A percentile compares a stretch with the other conserved stretches of the same genome.
These are phyloP conservation scores for Prionailurus bengalensis DNA, from an alignment of 2,113 vertebrate genomes.

Conservation along the genomic window DNA sequence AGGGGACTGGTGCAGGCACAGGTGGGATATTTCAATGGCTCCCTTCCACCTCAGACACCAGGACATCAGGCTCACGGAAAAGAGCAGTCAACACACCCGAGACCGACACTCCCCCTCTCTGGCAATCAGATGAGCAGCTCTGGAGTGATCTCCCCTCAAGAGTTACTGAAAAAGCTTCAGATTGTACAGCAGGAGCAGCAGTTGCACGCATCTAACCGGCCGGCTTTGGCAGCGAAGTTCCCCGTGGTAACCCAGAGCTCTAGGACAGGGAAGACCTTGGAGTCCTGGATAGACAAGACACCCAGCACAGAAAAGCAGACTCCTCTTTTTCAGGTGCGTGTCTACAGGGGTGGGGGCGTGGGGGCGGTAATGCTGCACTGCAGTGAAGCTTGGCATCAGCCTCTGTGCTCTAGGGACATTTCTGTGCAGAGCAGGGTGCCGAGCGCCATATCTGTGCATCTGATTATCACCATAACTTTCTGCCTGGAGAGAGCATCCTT, in stretches of 20 bases:
- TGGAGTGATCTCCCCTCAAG: conserved; percentile 92
- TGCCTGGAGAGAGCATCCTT: background rate
- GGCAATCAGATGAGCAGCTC: conserved; percentile 77
- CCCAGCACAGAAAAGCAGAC: conserved; percentile 85
- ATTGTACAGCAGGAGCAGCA: conserved; percentile 94
- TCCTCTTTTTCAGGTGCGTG: conserved; percentile 90
- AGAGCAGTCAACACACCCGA: conserved; percentile 78
- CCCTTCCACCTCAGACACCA: conserved; percentile 77
- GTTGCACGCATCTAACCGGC: conserved; percentile 84
- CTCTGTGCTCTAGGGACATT: background rate
- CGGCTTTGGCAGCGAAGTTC: conserved; percentile 92
- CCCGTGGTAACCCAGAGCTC: conserved; percentile 83
- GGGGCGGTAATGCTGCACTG: too few species aligned
- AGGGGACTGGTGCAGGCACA: conserved; percentile 80
- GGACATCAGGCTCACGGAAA: conserved; percentile 73
- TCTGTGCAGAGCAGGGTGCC: background rate
- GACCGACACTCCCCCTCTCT: conserved; percentile 71
- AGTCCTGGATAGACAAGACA: conserved; percentile 85
- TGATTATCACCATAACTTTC: background rate
- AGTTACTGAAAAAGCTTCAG: conserved; percentile 94
- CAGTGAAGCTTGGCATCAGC: background rate
- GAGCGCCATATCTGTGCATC: background rate
- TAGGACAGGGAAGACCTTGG: conserved; percentile 74
- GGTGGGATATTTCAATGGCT: conserved; percentile 85
- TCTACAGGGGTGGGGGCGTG: too few species aligned